These are phyloP conservation scores for Neoascia interrupta DNA, from an alignment of 2,888 invertebrate genomes.

Conservation along the genomic window DNA sequence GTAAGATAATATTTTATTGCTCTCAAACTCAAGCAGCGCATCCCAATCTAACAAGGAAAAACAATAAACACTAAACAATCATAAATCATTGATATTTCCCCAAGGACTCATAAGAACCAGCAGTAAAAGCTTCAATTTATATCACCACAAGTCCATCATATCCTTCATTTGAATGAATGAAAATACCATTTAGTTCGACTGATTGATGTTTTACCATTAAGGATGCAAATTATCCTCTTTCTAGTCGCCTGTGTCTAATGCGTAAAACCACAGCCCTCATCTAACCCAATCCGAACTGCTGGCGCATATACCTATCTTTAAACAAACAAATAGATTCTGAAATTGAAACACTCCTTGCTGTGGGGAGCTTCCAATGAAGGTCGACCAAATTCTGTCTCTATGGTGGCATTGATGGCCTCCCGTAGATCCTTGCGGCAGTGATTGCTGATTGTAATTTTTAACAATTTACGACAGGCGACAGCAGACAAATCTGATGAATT, in stretches of 20 bases:
- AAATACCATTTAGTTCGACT: slow-evolving; percentile 44
- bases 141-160: slow-evolving; percentile 32
- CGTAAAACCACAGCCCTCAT: too few species aligned
- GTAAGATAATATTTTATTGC: too few species aligned
- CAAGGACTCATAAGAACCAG: slow-evolving; percentile 5
- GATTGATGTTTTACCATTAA: slow-evolving; percentile 60
- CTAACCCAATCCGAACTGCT: too few species aligned
- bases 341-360: slow-evolving; percentile 8
- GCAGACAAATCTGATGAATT: slow-evolving; percentile 45
- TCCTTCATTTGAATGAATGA: slow-evolving; percentile 21
- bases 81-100: slow-evolving; percentile 49
- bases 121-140: background rate
- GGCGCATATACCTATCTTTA: too few species aligned
- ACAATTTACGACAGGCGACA: slow-evolving; percentile 45
- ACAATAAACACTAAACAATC: slow-evolving; percentile 13
- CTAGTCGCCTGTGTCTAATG: background rate
- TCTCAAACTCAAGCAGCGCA: too few species aligned
- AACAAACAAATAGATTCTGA: background rate
- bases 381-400: background rate
- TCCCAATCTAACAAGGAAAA: too few species aligned
- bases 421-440: slow-evolving; percentile 31
- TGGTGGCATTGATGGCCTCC: background rate
- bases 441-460: slow-evolving; percentile 52
- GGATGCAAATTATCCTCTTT: slow-evolving; percentile 54
- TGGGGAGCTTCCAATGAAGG: background rate